Evolutionary conservation across 2,888 invertebrate genomes (phyloP).

Genomic region (Eupeodes luniger): DNA sequence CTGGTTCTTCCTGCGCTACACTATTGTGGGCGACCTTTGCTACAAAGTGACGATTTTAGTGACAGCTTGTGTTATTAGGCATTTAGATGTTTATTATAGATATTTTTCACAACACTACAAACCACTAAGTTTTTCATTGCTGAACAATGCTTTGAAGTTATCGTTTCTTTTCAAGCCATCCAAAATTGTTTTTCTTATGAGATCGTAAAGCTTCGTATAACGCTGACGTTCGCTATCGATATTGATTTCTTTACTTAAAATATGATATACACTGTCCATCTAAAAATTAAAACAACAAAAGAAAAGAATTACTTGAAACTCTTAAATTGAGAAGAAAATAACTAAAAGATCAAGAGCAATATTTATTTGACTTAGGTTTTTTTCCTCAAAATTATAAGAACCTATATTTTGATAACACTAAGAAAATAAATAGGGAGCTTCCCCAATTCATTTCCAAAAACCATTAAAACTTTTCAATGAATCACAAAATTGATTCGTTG

Average conservation of each 20-base stretch:
- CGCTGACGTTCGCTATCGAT: slow-evolving; percentile 32
- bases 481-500: no score
- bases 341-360: neutral
- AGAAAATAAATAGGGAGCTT: no score
- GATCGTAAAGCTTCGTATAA: slow-evolving; percentile 38
- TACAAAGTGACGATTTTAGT: no score
- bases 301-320: neutral
- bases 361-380: no score
- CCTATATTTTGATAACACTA: no score
- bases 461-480: no score
- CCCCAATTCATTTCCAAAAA: no score
- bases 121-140: slow-evolving; percentile 36
- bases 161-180: slow-evolving; percentile 32
- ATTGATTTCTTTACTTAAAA: slow-evolving; percentile 37
- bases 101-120: slow-evolving; percentile 2
- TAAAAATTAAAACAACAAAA: neutral
- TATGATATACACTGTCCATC: slow-evolving; percentile 46
- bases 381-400: no score
- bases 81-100: neutral
- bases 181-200: slow-evolving; percentile 11
- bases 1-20: no score
- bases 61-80: no score
- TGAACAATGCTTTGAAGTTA: slow-evolving; percentile 12
- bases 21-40: no score
- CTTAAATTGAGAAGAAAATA: neutral